Evolutionary conservation across 2,888 invertebrate species (phyloP).

Genomic region (Sinopyrophorus schimmeli): DNA sequence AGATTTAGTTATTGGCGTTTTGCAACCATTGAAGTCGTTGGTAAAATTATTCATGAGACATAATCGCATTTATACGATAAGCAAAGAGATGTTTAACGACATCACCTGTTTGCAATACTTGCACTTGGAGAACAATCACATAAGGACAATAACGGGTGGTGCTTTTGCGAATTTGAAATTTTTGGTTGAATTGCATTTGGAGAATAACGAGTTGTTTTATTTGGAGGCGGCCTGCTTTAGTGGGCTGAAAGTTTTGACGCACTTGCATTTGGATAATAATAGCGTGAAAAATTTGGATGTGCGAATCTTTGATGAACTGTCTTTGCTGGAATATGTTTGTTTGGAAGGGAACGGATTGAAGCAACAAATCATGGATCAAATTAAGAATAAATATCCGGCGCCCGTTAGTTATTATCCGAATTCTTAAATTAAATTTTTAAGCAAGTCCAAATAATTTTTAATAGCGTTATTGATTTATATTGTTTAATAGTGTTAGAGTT

Average conservation of each 20-base stretch:
- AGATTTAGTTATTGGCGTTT: constrained; percentile 5
- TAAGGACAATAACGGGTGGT: neutral
- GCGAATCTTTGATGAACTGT: neutral
- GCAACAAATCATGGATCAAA: neutral
- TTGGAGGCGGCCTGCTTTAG: neutral
- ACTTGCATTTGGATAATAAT: constrained; percentile 7
- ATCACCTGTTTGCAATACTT: neutral
- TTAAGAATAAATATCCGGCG: constrained; percentile 3
- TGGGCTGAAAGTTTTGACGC: neutral
- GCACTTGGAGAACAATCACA: constrained; percentile 11
- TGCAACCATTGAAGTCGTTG: constrained; percentile 3
- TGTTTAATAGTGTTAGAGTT: too few species aligned
- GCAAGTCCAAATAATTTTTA: neutral
- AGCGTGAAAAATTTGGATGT: neutral
- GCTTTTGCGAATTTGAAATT: constrained; percentile 1
- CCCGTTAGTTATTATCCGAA: neutral
- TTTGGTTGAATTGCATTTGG: constrained; percentile 2
- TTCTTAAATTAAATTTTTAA: neutral
- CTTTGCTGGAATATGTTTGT: neutral
- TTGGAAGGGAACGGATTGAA: constrained; percentile 14
- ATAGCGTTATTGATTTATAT: neutral
- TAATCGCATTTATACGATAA: too few species aligned
- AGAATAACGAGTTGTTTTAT: neutral
- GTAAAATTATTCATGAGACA: too few species aligned
- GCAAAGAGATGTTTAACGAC: neutral